Conservation (phyloP, 2,797 vertebrate species). For the Thamnophis elegans region DNA sequence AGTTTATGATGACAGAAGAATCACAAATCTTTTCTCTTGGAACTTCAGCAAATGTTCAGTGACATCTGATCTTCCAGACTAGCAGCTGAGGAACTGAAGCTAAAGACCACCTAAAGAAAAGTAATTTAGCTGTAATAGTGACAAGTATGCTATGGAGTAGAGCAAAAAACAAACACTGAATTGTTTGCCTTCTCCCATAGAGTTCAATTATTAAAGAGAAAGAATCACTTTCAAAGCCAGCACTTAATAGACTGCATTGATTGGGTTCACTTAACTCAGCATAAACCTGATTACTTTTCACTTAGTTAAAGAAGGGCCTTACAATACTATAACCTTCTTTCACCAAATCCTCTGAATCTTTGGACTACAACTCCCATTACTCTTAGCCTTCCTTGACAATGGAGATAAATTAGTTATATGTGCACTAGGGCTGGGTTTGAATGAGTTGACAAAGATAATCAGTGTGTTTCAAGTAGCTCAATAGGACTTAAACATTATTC, state of each 20-base stretch:
- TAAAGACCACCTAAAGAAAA: background rate
- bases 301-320: background rate
- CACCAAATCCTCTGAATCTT: background rate
- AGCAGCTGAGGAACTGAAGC: background rate
- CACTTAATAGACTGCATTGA: background rate
- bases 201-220: background rate
- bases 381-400: background rate
- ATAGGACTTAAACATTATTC: background rate
- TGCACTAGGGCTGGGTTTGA: background rate
- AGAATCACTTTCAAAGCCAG: background rate
- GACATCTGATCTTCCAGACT: background rate
- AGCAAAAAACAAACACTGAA: background rate
- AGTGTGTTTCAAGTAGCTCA: background rate
- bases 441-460: background rate
- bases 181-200: background rate
- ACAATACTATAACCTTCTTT: background rate
- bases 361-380: background rate
- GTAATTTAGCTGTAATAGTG: background rate
- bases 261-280: background rate
- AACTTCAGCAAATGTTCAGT: background rate
- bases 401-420: background rate
- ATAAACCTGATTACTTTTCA: background rate
- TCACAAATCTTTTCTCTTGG: background rate
- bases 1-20: background rate
- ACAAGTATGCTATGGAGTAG: background rate